Evolutionary conservation across 2,113 vertebrate species (phyloP), one percentile per base, ranked within the genome.

Genomic region (Nycticorax nycticorax): DNA sequence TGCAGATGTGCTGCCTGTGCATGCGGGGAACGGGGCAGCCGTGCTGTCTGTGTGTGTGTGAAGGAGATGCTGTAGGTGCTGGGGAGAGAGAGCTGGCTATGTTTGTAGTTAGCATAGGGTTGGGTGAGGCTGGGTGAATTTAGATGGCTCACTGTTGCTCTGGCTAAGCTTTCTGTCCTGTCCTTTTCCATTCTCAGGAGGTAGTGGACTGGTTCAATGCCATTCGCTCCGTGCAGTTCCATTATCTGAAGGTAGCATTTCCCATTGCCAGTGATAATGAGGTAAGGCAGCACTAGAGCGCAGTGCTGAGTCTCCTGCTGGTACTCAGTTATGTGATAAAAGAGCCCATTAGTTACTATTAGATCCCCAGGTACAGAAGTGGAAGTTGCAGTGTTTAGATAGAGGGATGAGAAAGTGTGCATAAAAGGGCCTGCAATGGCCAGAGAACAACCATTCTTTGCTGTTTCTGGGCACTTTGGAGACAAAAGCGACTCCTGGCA

Each of bases 151-250:
- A 1, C 15, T 72, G 32, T 50, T 94, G 45, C n/a, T 71, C 41
- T 60, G 53, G 33, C 33, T 88, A 22, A 96, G 60, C 37, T 47
- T 78, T 91, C 57, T 94, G 41, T 87, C 23, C 52, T 75, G 50
- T 78, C 45, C 68, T 91, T 93, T 68, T 85, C 33, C 37, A 1
- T 92, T 41, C 72, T 81, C 72, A 99, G 99, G 99, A 98, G 93
- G 98, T 99, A 30, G 99, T 99, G 33, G 98, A 99, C 96, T 99
- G 99, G 99, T 98, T 98, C 94, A 99, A 99, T 17, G 97, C 98
- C 28, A 99, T 99, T 62, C 98, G 99, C 47, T 98, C 98, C 0
- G 98, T 98, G 88, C 99, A 99, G 97, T 98, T 99, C 92, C 99
- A 99, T 93, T 99, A 99, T 81, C 97, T 99, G 91, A 98, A 99